Conservation (phyloP, 2,797 vertebrate genomes). For the Urophycis tenuis region DNA sequence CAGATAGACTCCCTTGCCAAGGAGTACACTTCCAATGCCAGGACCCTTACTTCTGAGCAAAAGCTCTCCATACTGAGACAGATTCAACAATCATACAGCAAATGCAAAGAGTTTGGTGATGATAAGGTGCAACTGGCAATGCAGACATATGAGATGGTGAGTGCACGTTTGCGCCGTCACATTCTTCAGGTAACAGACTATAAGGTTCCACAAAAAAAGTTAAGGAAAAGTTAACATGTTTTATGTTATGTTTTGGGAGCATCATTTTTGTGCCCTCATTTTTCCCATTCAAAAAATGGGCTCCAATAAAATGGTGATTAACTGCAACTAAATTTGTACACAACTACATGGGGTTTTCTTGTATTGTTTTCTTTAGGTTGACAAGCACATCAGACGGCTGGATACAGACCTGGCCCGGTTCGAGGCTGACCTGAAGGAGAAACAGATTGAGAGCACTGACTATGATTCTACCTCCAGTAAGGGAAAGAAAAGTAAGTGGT, state of each 20-base stretch:
- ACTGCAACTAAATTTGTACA: not conserved
- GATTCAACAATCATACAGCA: slow-evolving; percentile 93
- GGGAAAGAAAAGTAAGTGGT: slow-evolving; percentile 87
- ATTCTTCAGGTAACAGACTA: not conserved
- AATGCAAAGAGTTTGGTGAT: slow-evolving; percentile 97
- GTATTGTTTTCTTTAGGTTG: slow-evolving; percentile 71
- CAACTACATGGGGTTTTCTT: not conserved
- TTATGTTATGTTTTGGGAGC: not conserved
- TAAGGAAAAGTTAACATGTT: not conserved
- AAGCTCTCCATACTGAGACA: slow-evolving; percentile 90
- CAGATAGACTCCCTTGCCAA: slow-evolving; percentile 93
- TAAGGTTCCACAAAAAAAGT: not conserved
- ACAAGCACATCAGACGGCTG: slow-evolving; percentile 94
- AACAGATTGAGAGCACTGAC: slow-evolving; percentile 93
- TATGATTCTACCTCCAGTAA: slow-evolving; percentile 96
- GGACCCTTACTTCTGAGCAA: slow-evolving; percentile 85
- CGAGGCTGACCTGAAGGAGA: slow-evolving; percentile 95
- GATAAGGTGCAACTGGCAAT: slow-evolving; percentile 98
- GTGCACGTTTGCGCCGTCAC: slow-evolving; percentile 37
- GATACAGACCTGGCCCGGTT: slow-evolving; percentile 96
- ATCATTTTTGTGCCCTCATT: too few species aligned
- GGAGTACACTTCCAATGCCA: slow-evolving; percentile 88
- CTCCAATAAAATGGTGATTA: not conserved
- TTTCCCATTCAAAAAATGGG: not conserved
- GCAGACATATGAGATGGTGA: slow-evolving; percentile 99